These are phyloP conservation scores for Pluvianellus socialis DNA, from an alignment of 2,113 vertebrate genomes.

Conservation along the genomic window DNA sequence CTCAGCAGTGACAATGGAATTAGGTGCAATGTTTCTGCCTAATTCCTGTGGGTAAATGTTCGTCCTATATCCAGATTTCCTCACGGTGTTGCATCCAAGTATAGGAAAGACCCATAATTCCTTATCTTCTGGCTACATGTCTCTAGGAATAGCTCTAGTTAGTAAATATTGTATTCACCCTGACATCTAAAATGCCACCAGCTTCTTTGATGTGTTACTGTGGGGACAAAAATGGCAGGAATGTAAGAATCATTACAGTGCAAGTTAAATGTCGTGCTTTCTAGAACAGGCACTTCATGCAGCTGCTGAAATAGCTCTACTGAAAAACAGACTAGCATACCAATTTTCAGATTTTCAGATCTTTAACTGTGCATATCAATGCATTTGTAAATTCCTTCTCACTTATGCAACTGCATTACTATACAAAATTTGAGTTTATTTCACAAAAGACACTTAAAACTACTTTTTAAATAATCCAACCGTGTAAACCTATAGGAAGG, in stretches of 20 bases:
- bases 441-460: background rate
- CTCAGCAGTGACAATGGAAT: background rate
- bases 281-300: background rate
- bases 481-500: background rate
- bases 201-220: conserved; percentile 6
- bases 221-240: conserved; percentile 34
- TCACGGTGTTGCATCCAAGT: background rate
- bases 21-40: background rate
- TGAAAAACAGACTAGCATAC: conserved; percentile 11
- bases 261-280: conserved; percentile 4
- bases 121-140: background rate
- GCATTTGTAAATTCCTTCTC: background rate
- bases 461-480: background rate
- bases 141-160: conserved; percentile 20
- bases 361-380: background rate
- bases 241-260: background rate
- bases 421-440: background rate
- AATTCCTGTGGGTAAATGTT: background rate
- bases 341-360: conserved; percentile 21
- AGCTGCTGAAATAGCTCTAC: conserved; percentile 16
- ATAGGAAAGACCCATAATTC: background rate
- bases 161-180: conserved; percentile 8
- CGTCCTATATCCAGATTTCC: background rate
- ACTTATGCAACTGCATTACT: background rate
- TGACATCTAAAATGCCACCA: conserved; percentile 9